Conservation (phyloP, 30 jellyfish, hydroid and myxozoan genomes). For the Catostylus mosaicus region DNA sequence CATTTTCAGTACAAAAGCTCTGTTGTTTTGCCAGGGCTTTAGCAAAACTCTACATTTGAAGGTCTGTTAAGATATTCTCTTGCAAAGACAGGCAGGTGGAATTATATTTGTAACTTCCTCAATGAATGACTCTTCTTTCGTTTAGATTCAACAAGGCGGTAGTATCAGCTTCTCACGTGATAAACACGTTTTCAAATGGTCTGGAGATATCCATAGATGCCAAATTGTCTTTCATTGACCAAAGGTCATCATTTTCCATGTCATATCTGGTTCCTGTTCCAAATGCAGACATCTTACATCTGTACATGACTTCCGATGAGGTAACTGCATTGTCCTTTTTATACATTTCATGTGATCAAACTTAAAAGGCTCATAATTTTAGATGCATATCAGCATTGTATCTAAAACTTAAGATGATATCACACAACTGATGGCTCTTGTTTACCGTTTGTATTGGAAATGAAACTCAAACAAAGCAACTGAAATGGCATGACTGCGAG, state of each 20-base stretch:
- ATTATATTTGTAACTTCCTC: too few species aligned
- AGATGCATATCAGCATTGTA: too few species aligned
- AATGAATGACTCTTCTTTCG: background rate
- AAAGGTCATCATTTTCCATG: constrained; percentile 41
- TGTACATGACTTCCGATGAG: background rate
- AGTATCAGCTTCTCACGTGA: constrained; percentile 13
- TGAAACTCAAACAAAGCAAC: too few species aligned
- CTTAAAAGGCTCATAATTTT: background rate
- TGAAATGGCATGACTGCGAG: too few species aligned
- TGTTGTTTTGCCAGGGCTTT: too few species aligned
- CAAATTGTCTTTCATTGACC: constrained; percentile 21
- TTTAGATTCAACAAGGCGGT: constrained; percentile 19
- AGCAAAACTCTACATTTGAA: too few species aligned
- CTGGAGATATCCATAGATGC: constrained; percentile 12
- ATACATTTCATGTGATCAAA: background rate
- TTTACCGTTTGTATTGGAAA: too few species aligned
- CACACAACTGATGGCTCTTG: too few species aligned
- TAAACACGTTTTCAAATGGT: constrained; percentile 8
- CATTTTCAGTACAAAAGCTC: too few species aligned
- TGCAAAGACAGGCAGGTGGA: too few species aligned
- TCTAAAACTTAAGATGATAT: too few species aligned
- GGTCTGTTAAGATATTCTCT: too few species aligned
- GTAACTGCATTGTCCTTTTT: background rate
- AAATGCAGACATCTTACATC: background rate
- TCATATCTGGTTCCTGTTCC: constrained; percentile 1